Conservation (phyloP, 2,888 invertebrate genomes). For the Volucella inanis region DNA sequence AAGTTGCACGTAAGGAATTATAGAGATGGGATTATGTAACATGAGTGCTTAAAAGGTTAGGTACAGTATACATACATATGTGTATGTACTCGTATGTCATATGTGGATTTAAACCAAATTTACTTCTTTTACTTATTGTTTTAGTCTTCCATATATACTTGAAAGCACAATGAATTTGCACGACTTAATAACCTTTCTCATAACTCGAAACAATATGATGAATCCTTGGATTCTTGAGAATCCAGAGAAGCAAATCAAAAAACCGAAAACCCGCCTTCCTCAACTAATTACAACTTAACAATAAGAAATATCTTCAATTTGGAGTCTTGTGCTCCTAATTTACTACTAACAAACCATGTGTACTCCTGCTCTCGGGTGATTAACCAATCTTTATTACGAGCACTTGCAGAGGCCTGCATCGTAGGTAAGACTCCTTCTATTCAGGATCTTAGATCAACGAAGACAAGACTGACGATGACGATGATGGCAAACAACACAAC, state of each 20-base stretch:
- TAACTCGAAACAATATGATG: no score
- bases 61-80: neutral
- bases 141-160: no score
- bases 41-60: neutral
- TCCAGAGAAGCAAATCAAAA: constrained; percentile 9
- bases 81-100: no score
- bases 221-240: no score
- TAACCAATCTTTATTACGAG: constrained; percentile 58
- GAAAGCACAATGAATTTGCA: no score
- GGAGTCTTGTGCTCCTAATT: neutral
- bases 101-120: no score
- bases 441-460: constrained; percentile 2
- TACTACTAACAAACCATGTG: constrained; percentile 25
- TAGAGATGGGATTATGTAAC: no score
- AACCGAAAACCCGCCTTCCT: constrained; percentile 9
- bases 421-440: constrained; percentile 2
- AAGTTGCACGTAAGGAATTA: no score
- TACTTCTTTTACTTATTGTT: no score
- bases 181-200: no score
- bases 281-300: constrained; percentile 49
- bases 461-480: constrained; percentile 1
- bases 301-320: neutral
- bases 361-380: constrained; percentile 50
- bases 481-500: constrained; percentile 40
- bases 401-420: constrained; percentile 18